phyloP scores from a whole-genome alignment of 2,797 vertebrate species.

The Champsocephalus esox region DNA sequence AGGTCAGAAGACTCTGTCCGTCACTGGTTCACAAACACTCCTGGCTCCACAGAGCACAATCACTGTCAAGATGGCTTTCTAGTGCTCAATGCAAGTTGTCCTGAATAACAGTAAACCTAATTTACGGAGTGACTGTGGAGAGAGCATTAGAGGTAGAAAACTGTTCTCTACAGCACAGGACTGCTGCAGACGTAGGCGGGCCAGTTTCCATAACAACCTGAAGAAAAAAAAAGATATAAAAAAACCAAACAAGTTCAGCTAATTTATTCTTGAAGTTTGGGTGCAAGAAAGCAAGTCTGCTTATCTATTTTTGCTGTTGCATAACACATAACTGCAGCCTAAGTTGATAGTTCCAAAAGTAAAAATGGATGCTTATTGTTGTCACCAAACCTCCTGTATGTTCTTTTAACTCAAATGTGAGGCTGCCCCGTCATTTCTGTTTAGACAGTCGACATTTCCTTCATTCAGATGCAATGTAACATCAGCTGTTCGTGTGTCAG shows the following conservation, averaged over 20 bases:
- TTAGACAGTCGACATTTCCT: not conserved
- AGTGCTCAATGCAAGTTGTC: conserved; percentile 8
- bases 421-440: not conserved
- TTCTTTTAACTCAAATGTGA: not conserved
- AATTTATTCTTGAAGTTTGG: conserved; percentile 63
- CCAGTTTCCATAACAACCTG: conserved; percentile 78
- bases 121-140: conserved; percentile 28
- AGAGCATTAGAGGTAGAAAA: conserved; percentile 45
- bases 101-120: conserved; percentile 30
- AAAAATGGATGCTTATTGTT: not conserved
- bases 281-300: conserved; percentile 35
- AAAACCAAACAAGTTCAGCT: conserved; percentile 46
- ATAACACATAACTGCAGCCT: conserved; percentile 6
- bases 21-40: conserved; percentile 9
- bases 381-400: not conserved
- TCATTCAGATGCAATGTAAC: conserved; percentile 13
- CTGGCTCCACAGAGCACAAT: conserved; percentile 1
- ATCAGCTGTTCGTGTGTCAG: not conserved
- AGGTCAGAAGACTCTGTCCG: conserved; percentile 21
- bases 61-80: not conserved
- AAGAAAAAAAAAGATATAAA: conserved; percentile 22
- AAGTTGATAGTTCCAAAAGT: not conserved
- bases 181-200: conserved; percentile 52
- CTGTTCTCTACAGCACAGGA: conserved; percentile 37
- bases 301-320: conserved; percentile 19